phyloP scores from a whole-genome alignment of 2,888 invertebrate genomes.

The Diarsia mendica region DNA sequence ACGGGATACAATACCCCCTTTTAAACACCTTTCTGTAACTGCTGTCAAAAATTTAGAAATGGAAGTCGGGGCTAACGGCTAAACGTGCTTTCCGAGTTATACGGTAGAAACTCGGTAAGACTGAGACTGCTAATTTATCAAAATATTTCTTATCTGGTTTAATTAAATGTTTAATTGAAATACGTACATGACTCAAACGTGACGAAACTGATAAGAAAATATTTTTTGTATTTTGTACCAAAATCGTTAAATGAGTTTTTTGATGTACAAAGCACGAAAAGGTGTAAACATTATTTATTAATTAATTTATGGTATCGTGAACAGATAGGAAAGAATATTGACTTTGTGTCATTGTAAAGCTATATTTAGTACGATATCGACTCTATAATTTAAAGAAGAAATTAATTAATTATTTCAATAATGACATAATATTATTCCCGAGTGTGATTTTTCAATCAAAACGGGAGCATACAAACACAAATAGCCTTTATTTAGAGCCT shows the following conservation, averaged over 20 bases:
- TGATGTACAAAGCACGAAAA: background rate
- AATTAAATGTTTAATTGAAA: background rate
- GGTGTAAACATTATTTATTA: background rate
- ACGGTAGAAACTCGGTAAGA: too few relatives aligned
- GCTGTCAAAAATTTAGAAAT: too few relatives aligned
- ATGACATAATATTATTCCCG: too few relatives aligned
- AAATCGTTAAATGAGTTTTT: background rate
- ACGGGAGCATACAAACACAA: too few relatives aligned
- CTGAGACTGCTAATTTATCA: background rate
- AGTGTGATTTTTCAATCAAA: too few relatives aligned
- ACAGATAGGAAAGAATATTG: background rate
- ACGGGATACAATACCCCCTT: too few relatives aligned
- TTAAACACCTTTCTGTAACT: too few relatives aligned
- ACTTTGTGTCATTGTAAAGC: background rate
- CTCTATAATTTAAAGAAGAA: background rate
- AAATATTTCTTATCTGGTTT: background rate
- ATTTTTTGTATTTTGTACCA: background rate
- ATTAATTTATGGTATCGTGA: background rate
- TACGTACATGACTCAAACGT: background rate
- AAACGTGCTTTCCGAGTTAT: too few relatives aligned
- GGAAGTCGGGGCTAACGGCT: too few relatives aligned
- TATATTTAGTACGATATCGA: background rate
- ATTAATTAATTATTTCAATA: too few relatives aligned
- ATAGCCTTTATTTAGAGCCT: too few relatives aligned
- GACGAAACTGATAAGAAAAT: background rate